Conservation (phyloP, 2,113 vertebrate species). For the Etheostoma spectabile region DNA sequence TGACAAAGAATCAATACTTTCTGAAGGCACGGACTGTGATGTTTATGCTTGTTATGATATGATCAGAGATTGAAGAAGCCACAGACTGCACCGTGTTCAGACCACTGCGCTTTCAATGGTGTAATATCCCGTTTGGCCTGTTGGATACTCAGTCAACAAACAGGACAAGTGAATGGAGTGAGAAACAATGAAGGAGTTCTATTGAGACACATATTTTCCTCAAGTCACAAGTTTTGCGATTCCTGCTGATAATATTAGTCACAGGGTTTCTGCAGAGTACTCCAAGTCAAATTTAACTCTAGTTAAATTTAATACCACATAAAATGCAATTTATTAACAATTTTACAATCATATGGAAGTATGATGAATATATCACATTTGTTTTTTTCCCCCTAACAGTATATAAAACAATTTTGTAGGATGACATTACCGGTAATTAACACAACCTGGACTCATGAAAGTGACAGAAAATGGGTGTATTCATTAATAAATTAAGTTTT, state of each 20-base stretch:
- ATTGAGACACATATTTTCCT: not conserved
- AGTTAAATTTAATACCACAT: not conserved
- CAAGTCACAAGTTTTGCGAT: not conserved
- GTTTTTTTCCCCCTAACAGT: not conserved
- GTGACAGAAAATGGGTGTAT: not conserved
- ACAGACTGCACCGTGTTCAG: not conserved
- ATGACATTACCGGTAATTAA: not conserved
- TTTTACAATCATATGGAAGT: not conserved
- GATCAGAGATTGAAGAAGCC: not conserved
- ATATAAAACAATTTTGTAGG: not conserved
- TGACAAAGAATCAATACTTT: not conserved
- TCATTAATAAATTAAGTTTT: not conserved
- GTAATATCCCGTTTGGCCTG: not conserved
- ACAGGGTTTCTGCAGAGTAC: not conserved
- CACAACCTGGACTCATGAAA: not conserved
- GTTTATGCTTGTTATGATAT: not conserved
- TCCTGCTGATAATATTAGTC: not conserved
- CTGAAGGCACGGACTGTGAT: not conserved
- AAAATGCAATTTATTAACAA: not conserved
- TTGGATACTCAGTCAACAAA: slow-evolving; percentile 3
- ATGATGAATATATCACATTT: not conserved
- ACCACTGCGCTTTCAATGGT: not conserved
- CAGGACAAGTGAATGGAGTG: not conserved
- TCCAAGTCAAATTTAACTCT: not conserved
- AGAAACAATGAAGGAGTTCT: not conserved